These are phyloP conservation scores for Cinara cedri DNA, from an alignment of 2,888 invertebrate species.

Conservation along the genomic window DNA sequence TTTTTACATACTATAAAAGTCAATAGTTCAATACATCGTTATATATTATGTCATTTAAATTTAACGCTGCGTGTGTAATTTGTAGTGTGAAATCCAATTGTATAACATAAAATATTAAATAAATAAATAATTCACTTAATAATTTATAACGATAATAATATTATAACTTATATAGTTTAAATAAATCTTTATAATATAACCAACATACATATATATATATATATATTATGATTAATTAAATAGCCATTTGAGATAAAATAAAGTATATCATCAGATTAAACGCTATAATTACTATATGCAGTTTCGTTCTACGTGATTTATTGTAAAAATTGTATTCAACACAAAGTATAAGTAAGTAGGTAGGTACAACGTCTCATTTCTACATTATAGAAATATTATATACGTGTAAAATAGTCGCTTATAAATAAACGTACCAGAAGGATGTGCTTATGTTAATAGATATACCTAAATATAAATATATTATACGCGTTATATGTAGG, in stretches of 20 bases:
- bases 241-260: slow-evolving; percentile 19
- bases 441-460: background rate
- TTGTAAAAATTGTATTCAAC: background rate
- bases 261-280: slow-evolving; percentile 2
- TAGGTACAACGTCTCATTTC: slow-evolving; percentile 9
- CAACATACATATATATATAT: background rate
- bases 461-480: background rate
- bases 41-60: too few relatives aligned
- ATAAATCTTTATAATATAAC: background rate
- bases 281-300: too few relatives aligned
- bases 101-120: too few relatives aligned
- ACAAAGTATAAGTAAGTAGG: background rate
- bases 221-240: slow-evolving; percentile 19
- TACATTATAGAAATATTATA: background rate
- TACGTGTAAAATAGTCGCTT: background rate
- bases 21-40: too few relatives aligned
- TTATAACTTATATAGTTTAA: background rate
- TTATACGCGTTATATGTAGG: too few relatives aligned
- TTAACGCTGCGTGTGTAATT: too few relatives aligned
- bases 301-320: background rate
- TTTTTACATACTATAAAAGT: too few relatives aligned
- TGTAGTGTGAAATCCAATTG: too few relatives aligned
- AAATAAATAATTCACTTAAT: background rate
- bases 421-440: background rate
- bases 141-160: background rate